Base-by-base conservation (phyloP, 2,113 vertebrate species). In the Lipotes vexillifer region DNA sequence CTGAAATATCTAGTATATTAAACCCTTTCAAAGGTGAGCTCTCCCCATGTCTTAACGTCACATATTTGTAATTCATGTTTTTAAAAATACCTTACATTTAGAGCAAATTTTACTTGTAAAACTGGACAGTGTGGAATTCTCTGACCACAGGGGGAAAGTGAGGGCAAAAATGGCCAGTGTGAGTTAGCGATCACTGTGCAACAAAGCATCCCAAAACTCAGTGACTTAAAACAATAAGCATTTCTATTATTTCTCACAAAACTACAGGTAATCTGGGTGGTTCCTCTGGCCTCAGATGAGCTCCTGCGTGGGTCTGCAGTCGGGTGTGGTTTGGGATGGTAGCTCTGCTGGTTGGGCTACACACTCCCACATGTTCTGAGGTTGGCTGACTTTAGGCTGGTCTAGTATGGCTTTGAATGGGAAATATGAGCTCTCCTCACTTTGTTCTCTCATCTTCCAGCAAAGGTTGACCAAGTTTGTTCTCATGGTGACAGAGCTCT, bases 1-100 rank as follows among this genome's bases (percentile, higher is more conserved):
- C 61, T 80, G 25, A 77, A 94, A 88, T 46, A 27, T 55, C 93
- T 80, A 78, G 20, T 72, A 49, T 83, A 69, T 90, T 86, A 78
- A 96, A 36, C 33, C 17, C 29, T 88, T 94, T 77, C 83, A 82
- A 92, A 87, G 59, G 75, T 96, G 31, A 95, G 83, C 23, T 78
- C 38, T 92, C n/a, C 27, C 68, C 36, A 44, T 31, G 6, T 69
- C 74, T 44, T 78, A 92, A 88, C 52, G 87, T 55, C 52, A 90
- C 66, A 52, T 94, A 84, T 84, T 87, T 92, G 23, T 87, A 72
- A 90, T 93, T 91, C 18, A 4, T 88, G 18, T 80, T 83, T 92
- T 94, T 18, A 75, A 77, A 93, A 94, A 93, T 72, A 78, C 7
- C 14, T 96, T 66, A 85, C 5, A 38, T 91, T 91, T 61, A 86